phyloP scores from a whole-genome alignment of 2,797 vertebrate genomes.

The Cyclopterus lumpus region DNA sequence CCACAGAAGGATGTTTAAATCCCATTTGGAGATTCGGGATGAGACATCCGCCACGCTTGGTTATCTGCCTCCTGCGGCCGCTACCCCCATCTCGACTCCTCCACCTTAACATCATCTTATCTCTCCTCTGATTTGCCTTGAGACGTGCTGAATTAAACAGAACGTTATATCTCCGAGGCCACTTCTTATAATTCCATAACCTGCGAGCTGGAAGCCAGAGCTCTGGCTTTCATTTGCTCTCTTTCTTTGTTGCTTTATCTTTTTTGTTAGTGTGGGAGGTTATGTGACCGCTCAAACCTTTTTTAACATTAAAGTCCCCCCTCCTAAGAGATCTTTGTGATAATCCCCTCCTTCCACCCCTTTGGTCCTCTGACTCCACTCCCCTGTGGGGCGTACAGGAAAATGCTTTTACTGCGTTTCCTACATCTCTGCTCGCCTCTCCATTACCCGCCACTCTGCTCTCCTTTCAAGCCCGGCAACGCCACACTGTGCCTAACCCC shows the following conservation, averaged over 20 bases:
- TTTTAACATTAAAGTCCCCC: slow-evolving; percentile 55
- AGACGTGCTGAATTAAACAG: slow-evolving; percentile 66
- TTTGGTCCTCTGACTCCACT: slow-evolving; percentile 53
- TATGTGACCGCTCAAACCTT: slow-evolving; percentile 61
- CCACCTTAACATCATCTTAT: slow-evolving; percentile 41
- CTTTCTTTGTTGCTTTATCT: slow-evolving; percentile 25
- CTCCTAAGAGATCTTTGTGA: slow-evolving; percentile 63
- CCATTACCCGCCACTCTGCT: slow-evolving; percentile 13
- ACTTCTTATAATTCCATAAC: slow-evolving; percentile 49
- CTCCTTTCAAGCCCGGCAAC: slow-evolving; percentile 28
- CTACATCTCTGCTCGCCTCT: slow-evolving; percentile 13
- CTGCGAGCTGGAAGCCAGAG: slow-evolving; percentile 44
- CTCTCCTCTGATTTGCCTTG: slow-evolving; percentile 24
- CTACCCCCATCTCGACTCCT: slow-evolving; percentile 37
- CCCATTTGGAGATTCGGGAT: slow-evolving; percentile 45
- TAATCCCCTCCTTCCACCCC: slow-evolving; percentile 53
- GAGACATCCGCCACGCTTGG: slow-evolving; percentile 32
- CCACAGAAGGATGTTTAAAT: slow-evolving; percentile 58
- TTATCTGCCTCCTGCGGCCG: slow-evolving; percentile 51
- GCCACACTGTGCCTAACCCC: slow-evolving; percentile 11
- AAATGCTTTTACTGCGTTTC: slow-evolving; percentile 53
- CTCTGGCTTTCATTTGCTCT: slow-evolving; percentile 70
- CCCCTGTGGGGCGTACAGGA: slow-evolving; percentile 52
- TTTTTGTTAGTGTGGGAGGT: slow-evolving; percentile 46
- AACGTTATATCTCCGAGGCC: slow-evolving; percentile 38